A percentile compares a stretch with the other conserved stretches of the same genome.
Evolutionary conservation across 2,888 invertebrate species (phyloP).

Genomic region (Tetramorium bicarinatum): DNA sequence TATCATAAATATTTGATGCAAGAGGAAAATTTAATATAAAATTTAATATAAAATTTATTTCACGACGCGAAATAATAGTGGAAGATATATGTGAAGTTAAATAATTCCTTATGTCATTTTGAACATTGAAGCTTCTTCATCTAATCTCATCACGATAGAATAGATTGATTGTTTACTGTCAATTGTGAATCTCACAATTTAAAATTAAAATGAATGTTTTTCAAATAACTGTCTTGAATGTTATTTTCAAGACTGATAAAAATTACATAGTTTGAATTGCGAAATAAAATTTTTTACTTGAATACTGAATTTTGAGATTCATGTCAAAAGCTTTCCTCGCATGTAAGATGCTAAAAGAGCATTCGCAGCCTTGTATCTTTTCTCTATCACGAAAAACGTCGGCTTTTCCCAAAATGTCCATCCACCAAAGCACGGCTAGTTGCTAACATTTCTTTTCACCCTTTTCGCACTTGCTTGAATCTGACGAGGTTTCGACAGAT

Average conservation of each 20-base stretch:
- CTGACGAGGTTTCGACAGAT: not conserved
- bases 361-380: conserved; percentile 7
- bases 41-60: not conserved
- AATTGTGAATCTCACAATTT: conserved; percentile 2
- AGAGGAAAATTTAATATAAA: not conserved
- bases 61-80: not conserved
- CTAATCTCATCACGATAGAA: not conserved
- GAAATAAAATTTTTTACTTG: not conserved
- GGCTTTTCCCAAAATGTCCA: conserved; percentile 12
- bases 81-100: not conserved
- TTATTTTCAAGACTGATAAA: not conserved
- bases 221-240: not conserved
- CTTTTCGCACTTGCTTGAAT: conserved; percentile 25
- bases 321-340: not conserved
- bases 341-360: conserved; percentile 16
- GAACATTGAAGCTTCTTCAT: not conserved
- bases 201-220: not conserved
- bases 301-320: not conserved
- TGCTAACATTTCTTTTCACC: conserved; percentile 42
- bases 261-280: not conserved
- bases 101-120: not conserved
- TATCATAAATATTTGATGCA: not conserved
- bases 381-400: conserved; percentile 20
- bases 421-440: conserved; percentile 41
- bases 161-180: not conserved